Conservation (phyloP, 1,140 invertebrate genomes). For the Proctacanthus coquilletti region DNA sequence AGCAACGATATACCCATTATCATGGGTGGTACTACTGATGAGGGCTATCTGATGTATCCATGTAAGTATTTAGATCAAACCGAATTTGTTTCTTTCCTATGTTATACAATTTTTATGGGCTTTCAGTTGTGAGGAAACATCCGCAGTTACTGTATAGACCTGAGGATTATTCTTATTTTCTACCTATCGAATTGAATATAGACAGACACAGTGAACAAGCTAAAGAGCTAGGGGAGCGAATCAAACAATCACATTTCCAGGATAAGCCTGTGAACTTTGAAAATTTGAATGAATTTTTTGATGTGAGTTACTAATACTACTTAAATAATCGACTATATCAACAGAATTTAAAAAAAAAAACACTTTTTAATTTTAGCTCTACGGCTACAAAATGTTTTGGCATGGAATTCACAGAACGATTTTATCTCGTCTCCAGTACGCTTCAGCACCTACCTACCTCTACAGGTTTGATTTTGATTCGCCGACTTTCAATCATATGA, state of each 20-base stretch:
- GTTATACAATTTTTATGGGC: conserved; percentile 1
- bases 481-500: conserved; percentile 20
- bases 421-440: conserved; percentile 14
- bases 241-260: conserved; percentile 21
- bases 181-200: conserved; percentile 14
- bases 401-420: conserved; percentile 28
- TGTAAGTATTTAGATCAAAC: conserved; percentile 11
- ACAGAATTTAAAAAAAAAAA: not conserved
- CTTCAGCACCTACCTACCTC: conserved; percentile 27
- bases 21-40: conserved; percentile 29
- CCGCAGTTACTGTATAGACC: conserved; percentile 22
- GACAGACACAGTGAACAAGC: conserved; percentile 11
- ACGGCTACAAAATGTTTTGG: conserved; percentile 30
- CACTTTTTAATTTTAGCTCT: conserved; percentile 11
- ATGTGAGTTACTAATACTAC: conserved; percentile 13
- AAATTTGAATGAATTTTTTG: conserved; percentile 22
- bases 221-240: conserved; percentile 14
- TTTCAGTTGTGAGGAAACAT: conserved; percentile 18
- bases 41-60: conserved; percentile 23
- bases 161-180: conserved; percentile 15
- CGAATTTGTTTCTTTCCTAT: conserved; percentile 12
- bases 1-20: conserved; percentile 30
- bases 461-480: conserved; percentile 32
- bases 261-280: conserved; percentile 14
- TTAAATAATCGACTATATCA: not conserved